These are phyloP conservation scores for Netelia virgata DNA, from an alignment of 2,888 invertebrate species.

Conservation along the genomic window DNA sequence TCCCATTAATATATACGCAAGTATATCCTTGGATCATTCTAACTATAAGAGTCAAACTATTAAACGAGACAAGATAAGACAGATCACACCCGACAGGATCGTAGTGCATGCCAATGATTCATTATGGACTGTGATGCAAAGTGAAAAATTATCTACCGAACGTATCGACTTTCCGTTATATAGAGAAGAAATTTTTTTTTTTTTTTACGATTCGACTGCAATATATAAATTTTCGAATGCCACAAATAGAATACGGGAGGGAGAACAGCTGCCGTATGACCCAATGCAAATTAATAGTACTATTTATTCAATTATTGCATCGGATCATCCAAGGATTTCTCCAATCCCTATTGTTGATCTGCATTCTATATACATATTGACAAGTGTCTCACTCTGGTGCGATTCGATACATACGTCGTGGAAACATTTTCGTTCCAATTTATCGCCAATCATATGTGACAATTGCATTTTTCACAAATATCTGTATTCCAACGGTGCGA, in stretches of 20 bases:
- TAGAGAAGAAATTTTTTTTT: too few species aligned
- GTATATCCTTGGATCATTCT: background rate
- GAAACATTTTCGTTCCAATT: too few species aligned
- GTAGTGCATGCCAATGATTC: slow-evolving; percentile 9
- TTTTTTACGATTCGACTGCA: background rate
- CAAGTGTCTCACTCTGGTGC: slow-evolving; percentile 1
- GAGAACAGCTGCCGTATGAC: background rate
- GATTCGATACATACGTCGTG: too few species aligned
- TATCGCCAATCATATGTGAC: too few species aligned
- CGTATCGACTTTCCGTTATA: too few species aligned
- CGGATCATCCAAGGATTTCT: slow-evolving; percentile 15
- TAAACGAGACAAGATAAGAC: slow-evolving; percentile 30
- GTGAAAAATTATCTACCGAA: background rate
- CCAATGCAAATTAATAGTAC: slow-evolving; percentile 6
- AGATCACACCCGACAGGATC: slow-evolving; percentile 13
- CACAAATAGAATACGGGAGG: background rate
- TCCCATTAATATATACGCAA: background rate
- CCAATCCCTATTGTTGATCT: background rate
- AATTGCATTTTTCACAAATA: too few species aligned
- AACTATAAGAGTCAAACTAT: slow-evolving; percentile 2
- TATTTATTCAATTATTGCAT: slow-evolving; percentile 21
- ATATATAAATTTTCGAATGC: background rate
- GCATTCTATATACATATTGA: background rate
- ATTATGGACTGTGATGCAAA: slow-evolving; percentile 4
- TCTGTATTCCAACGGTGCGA: background rate